A percentile compares a stretch with the other conserved stretches of the same genome.
Conservation (phyloP, 2,888 invertebrate genomes). For the Scaptomyza cyrtandrae region DNA sequence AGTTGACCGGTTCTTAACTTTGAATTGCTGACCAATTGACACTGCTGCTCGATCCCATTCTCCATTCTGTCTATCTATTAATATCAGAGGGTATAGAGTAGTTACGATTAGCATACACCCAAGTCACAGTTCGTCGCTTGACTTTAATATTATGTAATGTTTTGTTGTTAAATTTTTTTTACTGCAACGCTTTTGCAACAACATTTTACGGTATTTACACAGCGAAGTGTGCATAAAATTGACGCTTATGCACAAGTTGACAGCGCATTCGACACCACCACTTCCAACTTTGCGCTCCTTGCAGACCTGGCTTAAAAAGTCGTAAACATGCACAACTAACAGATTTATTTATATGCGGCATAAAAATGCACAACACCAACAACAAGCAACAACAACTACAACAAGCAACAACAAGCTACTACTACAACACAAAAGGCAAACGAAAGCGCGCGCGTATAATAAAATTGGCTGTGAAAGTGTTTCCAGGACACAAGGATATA, state of each 20-base stretch:
- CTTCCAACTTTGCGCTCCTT: constrained; percentile 4
- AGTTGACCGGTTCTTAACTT: constrained; percentile 56
- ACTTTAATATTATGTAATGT: constrained; percentile 8
- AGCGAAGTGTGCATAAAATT: constrained; percentile 77
- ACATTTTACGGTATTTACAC: constrained; percentile 76
- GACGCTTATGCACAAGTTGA: constrained; percentile 72
- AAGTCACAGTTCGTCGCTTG: constrained; percentile 17
- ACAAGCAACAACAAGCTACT: constrained; percentile 22
- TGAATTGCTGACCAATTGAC: constrained; percentile 66
- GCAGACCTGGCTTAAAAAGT: constrained; percentile 71
- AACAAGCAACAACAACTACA: constrained; percentile 32
- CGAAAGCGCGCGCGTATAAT: constrained; percentile 63
- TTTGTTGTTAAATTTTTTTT: constrained; percentile 1
- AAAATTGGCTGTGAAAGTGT: constrained; percentile 80
- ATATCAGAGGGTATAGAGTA: too few species aligned
- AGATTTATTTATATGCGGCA: constrained; percentile 79
- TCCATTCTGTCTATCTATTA: background rate
- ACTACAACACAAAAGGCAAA: constrained; percentile 53
- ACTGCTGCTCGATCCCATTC: constrained; percentile 4
- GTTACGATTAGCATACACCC: constrained; percentile 69
- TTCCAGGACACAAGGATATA: constrained; percentile 73
- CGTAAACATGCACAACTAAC: constrained; percentile 80
- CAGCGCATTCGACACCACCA: constrained; percentile 15
- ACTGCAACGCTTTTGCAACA: constrained; percentile 53
- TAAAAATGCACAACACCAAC: constrained; percentile 70